Evolutionary conservation across 2,888 invertebrate species (phyloP).

Genomic region (Caenorhabditis macrosperma): DNA sequence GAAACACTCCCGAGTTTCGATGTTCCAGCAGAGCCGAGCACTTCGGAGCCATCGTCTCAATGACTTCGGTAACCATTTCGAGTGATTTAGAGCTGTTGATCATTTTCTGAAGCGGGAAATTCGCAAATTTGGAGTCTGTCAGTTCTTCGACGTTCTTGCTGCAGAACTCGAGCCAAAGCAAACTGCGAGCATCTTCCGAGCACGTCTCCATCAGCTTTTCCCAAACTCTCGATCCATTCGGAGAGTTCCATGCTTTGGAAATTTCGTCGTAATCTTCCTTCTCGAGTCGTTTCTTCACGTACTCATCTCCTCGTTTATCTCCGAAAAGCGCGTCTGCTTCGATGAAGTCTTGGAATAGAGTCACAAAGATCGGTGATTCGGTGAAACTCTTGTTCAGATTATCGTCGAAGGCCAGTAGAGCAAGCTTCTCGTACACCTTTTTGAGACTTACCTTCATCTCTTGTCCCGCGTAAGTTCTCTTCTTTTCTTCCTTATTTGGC

Average conservation of each 20-base stretch:
- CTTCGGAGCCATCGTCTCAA: constrained; percentile 60
- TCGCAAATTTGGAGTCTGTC: constrained; percentile 52
- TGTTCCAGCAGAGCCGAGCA: constrained; percentile 52
- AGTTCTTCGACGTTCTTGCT: constrained; percentile 41
- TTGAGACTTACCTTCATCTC: constrained; percentile 47
- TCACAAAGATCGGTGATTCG: constrained; percentile 35
- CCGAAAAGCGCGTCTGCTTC: constrained; percentile 52
- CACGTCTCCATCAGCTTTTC: constrained; percentile 59
- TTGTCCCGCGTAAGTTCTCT: constrained; percentile 26
- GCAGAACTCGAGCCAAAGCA: constrained; percentile 50
- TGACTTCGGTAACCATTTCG: constrained; percentile 62
- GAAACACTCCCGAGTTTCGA: constrained; percentile 50
- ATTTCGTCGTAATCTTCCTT: constrained; percentile 44
- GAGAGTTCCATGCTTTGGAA: constrained; percentile 43
- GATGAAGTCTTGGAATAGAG: constrained; percentile 60
- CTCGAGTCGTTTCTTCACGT: constrained; percentile 32
- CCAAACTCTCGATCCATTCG: constrained; percentile 66
- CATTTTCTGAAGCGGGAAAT: constrained; percentile 63
- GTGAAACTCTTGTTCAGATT: constrained; percentile 39
- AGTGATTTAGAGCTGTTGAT: constrained; percentile 49
- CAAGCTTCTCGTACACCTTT: constrained; percentile 41
- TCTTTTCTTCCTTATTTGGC: constrained; percentile 41
- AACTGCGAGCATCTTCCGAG: constrained; percentile 46
- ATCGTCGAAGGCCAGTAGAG: constrained; percentile 48
- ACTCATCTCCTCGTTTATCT: constrained; percentile 44